Conservation (phyloP, 2,113 vertebrate species). For the Chloropsis cyanopogon region DNA sequence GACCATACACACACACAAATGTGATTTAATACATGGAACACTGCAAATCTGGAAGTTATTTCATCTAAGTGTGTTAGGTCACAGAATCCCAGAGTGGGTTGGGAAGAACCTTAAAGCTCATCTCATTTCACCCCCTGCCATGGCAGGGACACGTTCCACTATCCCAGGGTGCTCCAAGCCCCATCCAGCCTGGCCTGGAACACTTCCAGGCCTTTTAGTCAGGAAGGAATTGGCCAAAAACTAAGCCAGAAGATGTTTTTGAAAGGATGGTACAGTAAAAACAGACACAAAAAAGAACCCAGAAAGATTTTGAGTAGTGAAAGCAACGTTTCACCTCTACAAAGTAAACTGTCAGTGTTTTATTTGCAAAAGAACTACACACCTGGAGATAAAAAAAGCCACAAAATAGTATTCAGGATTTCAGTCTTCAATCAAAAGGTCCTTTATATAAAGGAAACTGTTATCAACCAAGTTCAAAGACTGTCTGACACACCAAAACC, state of each 20-base stretch:
- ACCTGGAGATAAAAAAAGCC: background rate
- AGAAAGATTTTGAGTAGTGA: background rate
- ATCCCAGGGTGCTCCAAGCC: background rate
- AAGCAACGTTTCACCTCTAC: background rate
- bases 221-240: background rate
- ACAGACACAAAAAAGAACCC: background rate
- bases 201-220: background rate
- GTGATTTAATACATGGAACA: background rate
- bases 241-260: background rate
- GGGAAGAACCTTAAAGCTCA: background rate
- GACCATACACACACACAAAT: background rate
- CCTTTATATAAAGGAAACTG: background rate
- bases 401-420: background rate
- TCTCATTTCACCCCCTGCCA: background rate
- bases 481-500: background rate
- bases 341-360: background rate
- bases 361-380: background rate
- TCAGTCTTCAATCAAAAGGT: background rate
- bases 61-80: background rate
- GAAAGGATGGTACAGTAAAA: background rate
- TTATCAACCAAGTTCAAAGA: background rate
- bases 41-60: background rate
- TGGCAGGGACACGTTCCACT: background rate
- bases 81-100: background rate
- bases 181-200: background rate